These are phyloP conservation scores for Luehdorfia chinensis DNA, from an alignment of 1,140 invertebrate species.

Conservation along the genomic window DNA sequence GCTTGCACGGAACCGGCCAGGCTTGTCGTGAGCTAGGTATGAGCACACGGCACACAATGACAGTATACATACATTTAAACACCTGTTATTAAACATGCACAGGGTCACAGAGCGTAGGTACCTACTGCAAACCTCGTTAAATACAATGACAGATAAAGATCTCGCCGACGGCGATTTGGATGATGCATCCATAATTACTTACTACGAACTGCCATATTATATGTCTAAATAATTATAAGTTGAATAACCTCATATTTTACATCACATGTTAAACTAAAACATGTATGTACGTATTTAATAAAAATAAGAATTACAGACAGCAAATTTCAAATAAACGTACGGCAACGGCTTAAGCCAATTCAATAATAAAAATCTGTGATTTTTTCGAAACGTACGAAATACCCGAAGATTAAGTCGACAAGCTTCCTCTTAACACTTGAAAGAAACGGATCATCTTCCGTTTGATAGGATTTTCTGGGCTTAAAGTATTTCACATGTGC, in stretches of 20 bases:
- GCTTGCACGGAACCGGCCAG: conserved; percentile 69
- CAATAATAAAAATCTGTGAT: conserved; percentile 26
- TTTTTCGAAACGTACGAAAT: conserved; percentile 33
- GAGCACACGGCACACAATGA: conserved; percentile 62
- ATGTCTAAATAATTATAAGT: conserved; percentile 43
- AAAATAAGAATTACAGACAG: too few relatives aligned
- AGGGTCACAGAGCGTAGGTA: conserved; percentile 63
- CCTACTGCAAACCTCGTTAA: conserved; percentile 53
- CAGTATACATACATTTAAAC: conserved; percentile 69
- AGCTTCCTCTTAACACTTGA: conserved; percentile 47
- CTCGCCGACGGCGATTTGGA: conserved; percentile 51
- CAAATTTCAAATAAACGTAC: too few relatives aligned
- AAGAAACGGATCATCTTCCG: conserved; percentile 55
- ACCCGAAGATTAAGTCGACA: conserved; percentile 38
- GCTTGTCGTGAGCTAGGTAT: conserved; percentile 70
- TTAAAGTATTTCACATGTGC: conserved; percentile 61
- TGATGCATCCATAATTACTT: conserved; percentile 59
- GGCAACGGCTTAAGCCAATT: conserved; percentile 19
- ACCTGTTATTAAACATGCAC: conserved; percentile 73
- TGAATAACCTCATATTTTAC: conserved; percentile 46
- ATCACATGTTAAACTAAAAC: conserved; percentile 24
- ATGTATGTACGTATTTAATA: too few relatives aligned
- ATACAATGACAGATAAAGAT: conserved; percentile 69
- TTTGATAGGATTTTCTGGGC: conserved; percentile 57
- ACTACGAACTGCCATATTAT: conserved; percentile 37